These are phyloP conservation scores for Myanophis thanlyinensis DNA, from an alignment of 2,113 vertebrate species.

Conservation along the genomic window DNA sequence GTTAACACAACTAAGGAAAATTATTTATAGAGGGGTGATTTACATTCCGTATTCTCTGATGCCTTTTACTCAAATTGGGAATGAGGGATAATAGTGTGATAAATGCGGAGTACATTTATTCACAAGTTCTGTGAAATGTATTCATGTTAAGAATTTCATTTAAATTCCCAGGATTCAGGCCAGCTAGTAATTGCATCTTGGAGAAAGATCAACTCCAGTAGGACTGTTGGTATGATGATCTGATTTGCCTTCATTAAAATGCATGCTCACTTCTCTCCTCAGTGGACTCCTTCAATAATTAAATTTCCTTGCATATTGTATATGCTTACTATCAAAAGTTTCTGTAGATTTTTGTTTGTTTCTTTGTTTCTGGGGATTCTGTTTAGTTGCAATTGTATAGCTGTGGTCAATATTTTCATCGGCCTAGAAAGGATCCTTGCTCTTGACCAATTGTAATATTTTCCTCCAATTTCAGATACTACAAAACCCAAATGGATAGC, in stretches of 20 bases:
- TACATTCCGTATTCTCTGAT: background rate
- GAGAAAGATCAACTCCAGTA: constrained; percentile 13
- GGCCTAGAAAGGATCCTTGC: background rate
- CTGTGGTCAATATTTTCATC: background rate
- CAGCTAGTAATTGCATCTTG: constrained; percentile 19
- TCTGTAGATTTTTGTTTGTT: background rate
- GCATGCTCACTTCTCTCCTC: background rate
- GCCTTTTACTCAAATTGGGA: background rate
- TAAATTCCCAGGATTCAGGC: constrained; percentile 23
- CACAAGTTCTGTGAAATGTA: constrained; percentile 22
- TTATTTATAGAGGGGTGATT: background rate
- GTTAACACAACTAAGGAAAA: background rate
- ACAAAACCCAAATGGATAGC: constrained; percentile 21
- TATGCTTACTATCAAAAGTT: background rate
- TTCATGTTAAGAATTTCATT: constrained; percentile 40
- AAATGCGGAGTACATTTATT: background rate
- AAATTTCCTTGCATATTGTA: background rate
- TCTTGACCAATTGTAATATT: background rate
- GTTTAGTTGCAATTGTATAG: background rate
- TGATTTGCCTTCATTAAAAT: constrained; percentile 11
- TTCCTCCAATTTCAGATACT: background rate
- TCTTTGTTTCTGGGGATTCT: background rate
- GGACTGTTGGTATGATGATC: constrained; percentile 2
- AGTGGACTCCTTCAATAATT: background rate
- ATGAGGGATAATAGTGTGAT: background rate